Conservation (phyloP, 2,113 vertebrate species). For the Cyanistes caeruleus region DNA sequence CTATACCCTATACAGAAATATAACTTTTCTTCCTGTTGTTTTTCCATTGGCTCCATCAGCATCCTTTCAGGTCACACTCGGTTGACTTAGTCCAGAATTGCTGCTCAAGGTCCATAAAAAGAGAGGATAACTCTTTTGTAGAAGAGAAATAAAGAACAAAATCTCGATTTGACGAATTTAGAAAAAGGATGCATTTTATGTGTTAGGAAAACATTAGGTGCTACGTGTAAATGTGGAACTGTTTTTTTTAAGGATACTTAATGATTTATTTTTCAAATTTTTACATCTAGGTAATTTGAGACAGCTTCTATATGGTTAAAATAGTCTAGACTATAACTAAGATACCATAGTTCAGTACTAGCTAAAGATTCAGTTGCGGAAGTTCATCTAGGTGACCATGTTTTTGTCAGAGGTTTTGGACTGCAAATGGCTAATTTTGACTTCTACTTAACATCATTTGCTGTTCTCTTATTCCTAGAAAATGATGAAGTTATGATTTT, state of each 20-base stretch:
- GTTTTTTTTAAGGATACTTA: neutral
- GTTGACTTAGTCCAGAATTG: neutral
- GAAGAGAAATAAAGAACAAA: neutral
- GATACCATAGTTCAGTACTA: neutral
- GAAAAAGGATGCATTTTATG: neutral
- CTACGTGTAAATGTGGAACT: accelerated
- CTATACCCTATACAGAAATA: neutral
- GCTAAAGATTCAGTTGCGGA: neutral
- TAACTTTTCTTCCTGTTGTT: neutral
- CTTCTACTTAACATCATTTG: neutral
- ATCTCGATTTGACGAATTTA: neutral
- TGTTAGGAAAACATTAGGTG: neutral
- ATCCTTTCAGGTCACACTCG: neutral
- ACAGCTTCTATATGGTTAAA: neutral
- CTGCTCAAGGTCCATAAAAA: neutral
- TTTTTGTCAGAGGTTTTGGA: neutral
- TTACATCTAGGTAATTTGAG: neutral
- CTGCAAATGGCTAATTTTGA: neutral
- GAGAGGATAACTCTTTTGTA: neutral
- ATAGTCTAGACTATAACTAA: neutral
- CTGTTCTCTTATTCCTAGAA: neutral
- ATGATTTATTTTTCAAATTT: neutral
- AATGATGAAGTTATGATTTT: neutral
- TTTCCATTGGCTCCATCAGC: neutral
- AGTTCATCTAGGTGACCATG: neutral